Conservation (phyloP, 2,113 vertebrate species). For the Triplophysa dalaica region DNA sequence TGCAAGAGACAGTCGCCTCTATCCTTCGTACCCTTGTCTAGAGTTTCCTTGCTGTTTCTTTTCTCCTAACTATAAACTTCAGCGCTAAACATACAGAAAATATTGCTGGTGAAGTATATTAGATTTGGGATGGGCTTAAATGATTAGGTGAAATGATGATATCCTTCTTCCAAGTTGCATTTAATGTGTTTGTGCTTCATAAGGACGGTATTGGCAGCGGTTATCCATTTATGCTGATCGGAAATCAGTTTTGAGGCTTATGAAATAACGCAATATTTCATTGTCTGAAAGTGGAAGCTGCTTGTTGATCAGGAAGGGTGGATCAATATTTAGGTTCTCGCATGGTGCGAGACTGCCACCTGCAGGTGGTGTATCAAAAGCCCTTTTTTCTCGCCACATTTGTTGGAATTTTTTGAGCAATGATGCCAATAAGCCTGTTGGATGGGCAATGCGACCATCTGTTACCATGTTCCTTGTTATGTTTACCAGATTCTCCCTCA, state of each 20-base stretch:
- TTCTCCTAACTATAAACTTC: slow-evolving; percentile 14
- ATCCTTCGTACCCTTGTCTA: slow-evolving; percentile 16
- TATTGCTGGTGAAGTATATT: slow-evolving; percentile 37
- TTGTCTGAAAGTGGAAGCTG: slow-evolving; percentile 12
- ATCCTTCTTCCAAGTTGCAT: slow-evolving; percentile 17
- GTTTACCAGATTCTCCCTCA: slow-evolving; percentile 32
- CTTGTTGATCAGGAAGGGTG: not conserved
- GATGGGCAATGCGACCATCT: slow-evolving; percentile 52
- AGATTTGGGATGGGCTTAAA: slow-evolving; percentile 22
- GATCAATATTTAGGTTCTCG: not conserved
- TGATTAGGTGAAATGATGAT: not conserved
- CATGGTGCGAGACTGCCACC: slow-evolving; percentile 46
- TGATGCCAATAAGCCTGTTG: slow-evolving; percentile 36
- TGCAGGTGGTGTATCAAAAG: not conserved
- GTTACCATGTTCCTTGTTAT: slow-evolving; percentile 44
- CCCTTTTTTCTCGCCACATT: slow-evolving; percentile 6
- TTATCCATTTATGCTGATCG: slow-evolving; percentile 18
- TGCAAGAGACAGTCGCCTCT: slow-evolving; percentile 24
- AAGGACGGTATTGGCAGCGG: slow-evolving; percentile 14
- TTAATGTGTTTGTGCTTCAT: slow-evolving; percentile 9
- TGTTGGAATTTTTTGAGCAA: slow-evolving; percentile 32
- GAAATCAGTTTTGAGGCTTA: not conserved
- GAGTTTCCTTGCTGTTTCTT: slow-evolving; percentile 1
- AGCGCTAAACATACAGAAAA: slow-evolving; percentile 13
- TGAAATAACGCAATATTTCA: slow-evolving; percentile 28